A percentile compares a stretch with the other conserved stretches of the same genome.
phyloP scores from a whole-genome alignment of 1,140 invertebrate species.

The Phymorhynchus buccinoides region DNA sequence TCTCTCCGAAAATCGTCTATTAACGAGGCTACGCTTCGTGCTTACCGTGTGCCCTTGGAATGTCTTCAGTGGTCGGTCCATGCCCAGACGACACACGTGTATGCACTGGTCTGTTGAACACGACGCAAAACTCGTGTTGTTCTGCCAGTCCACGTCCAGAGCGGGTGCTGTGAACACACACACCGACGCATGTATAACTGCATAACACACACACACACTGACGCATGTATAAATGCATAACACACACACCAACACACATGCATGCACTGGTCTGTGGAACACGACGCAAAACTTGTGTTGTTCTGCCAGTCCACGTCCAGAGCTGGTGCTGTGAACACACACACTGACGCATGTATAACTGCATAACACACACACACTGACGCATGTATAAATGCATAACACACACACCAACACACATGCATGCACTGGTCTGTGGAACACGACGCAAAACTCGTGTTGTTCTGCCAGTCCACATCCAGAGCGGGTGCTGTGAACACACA shows the following conservation, averaged over 20 bases:
- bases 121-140: constrained; percentile 96
- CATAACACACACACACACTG: background rate
- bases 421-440: no score
- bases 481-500: no score
- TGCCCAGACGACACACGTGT: constrained; percentile 94
- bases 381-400: no score
- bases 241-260: no score
- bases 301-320: constrained; percentile 99
- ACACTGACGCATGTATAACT: background rate
- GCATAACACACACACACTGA: no score
- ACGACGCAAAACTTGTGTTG: constrained; percentile 97
- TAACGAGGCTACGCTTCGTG: no score
- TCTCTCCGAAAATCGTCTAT: no score
- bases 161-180: constrained; percentile 84
- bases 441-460: no score
- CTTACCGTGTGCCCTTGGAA: constrained; percentile 96
- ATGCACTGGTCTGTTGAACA: constrained; percentile 99
- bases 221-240: no score
- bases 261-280: constrained; percentile 94
- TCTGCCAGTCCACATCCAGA: no score
- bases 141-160: constrained; percentile 99
- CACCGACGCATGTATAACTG: background rate
- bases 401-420: no score
- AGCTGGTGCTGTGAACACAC: constrained; percentile 84
- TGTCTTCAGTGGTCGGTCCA: constrained; percentile 96